Percentiles rank a stretch among this genome's conserved stretches.
These are phyloP conservation scores for Sarcophaga caerulescens DNA, from an alignment of 2,888 invertebrate genomes.

Conservation along the genomic window DNA sequence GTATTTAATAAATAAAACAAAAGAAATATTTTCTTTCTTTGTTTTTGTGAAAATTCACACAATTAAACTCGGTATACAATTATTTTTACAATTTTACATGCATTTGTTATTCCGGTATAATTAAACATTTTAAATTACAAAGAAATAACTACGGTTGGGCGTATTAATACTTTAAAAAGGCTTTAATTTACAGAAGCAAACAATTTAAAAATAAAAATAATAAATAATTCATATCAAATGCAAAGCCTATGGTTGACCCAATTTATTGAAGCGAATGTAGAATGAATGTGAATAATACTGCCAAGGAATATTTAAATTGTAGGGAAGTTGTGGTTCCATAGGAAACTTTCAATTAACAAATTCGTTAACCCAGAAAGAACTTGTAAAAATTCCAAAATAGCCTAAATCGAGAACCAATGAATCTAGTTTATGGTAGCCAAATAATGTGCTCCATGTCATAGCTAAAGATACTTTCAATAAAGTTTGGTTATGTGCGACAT, in stretches of 20 bases:
- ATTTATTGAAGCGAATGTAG: no score
- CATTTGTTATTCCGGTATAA: constrained; percentile 31
- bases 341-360: no score
- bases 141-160: background rate
- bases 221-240: background rate
- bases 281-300: no score
- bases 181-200: background rate
- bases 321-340: no score
- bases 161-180: background rate
- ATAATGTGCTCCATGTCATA: no score
- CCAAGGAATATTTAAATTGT: no score
- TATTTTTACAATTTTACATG: background rate
- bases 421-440: no score
- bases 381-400: no score
- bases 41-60: constrained; percentile 33
- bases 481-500: no score
- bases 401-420: no score
- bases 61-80: constrained; percentile 33
- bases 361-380: no score
- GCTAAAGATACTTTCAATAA: no score
- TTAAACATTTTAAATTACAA: background rate
- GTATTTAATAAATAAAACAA: constrained; percentile 47
- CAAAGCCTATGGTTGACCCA: background rate
- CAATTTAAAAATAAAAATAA: background rate
- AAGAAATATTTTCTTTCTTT: constrained; percentile 27